Evolutionary conservation across 2,888 invertebrate genomes (phyloP).

Genomic region (Leptopilina myrica): DNA sequence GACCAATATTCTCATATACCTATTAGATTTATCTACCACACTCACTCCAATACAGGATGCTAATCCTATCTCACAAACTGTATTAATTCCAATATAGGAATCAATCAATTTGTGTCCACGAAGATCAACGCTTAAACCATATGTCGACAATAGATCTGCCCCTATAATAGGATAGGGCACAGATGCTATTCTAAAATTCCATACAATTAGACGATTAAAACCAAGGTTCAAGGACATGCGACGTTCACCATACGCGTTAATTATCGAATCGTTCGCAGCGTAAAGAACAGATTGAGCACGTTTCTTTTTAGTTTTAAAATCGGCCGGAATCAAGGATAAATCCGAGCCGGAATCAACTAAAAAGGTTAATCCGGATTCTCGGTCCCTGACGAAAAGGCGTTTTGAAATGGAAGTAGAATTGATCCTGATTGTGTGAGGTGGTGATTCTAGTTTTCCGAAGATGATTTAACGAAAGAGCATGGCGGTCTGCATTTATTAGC

Average conservation of each 20-base stretch:
- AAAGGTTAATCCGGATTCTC: neutral
- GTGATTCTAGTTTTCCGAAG: neutral
- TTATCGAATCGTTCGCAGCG: no score
- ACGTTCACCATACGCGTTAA: neutral
- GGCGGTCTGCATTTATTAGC: neutral
- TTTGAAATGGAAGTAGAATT: neutral
- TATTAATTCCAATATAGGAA: no score
- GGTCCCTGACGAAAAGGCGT: neutral
- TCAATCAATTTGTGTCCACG: neutral
- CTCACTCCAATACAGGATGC: neutral
- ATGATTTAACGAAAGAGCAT: no score
- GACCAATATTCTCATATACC: no score
- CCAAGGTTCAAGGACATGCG: slow-evolving; percentile 17
- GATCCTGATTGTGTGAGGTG: neutral
- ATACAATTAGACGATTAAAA: slow-evolving; percentile 41
- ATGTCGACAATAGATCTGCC: neutral
- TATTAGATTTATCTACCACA: no score
- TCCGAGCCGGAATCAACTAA: neutral
- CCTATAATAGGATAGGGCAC: slow-evolving; percentile 11
- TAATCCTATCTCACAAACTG: no score
- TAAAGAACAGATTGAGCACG: neutral
- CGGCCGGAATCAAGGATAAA: neutral
- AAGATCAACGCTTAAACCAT: slow-evolving; percentile 40
- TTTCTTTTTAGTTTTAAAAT: neutral
- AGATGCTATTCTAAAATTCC: slow-evolving; percentile 49